phyloP scores from a whole-genome alignment of 2,888 invertebrate genomes.

The Neoscelio sp. region DNA sequence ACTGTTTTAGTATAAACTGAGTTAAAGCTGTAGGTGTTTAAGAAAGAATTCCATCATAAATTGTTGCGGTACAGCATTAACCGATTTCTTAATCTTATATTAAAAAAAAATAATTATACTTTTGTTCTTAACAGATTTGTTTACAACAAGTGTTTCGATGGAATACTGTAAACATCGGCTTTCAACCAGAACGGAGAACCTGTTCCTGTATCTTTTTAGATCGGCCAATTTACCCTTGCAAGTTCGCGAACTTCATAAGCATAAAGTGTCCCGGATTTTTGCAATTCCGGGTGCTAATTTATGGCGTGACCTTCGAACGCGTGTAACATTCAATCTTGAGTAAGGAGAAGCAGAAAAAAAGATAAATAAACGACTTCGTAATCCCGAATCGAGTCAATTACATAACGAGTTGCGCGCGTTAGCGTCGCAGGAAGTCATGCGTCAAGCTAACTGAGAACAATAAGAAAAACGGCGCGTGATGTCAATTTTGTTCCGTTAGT shows the following conservation, averaged over 20 bases:
- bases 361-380: constrained; percentile 2
- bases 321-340: constrained; percentile 13
- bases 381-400: constrained; percentile 26
- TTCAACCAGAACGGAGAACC: too few relatives aligned
- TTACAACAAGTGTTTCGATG: too few relatives aligned
- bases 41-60: constrained; percentile 18
- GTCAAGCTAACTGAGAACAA: constrained; percentile 45
- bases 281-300: constrained; percentile 38
- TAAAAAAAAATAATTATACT: too few relatives aligned
- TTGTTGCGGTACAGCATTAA: constrained; percentile 5
- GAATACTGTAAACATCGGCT: too few relatives aligned
- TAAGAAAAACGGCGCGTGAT: constrained; percentile 45
- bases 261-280: constrained; percentile 37
- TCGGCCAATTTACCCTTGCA: too few relatives aligned
- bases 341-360: constrained; percentile 4
- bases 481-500: constrained; percentile 39
- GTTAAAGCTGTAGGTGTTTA: constrained; percentile 12
- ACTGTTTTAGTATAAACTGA: constrained; percentile 25
- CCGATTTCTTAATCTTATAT: too few relatives aligned
- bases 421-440: constrained; percentile 47
- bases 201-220: constrained; percentile 1
- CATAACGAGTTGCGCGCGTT: constrained; percentile 18
- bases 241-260: too few relatives aligned
- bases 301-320: constrained; percentile 43
- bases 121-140: too few relatives aligned